Base-by-base conservation (phyloP, 2,113 vertebrate species). In the Addax nasomaculatus region DNA sequence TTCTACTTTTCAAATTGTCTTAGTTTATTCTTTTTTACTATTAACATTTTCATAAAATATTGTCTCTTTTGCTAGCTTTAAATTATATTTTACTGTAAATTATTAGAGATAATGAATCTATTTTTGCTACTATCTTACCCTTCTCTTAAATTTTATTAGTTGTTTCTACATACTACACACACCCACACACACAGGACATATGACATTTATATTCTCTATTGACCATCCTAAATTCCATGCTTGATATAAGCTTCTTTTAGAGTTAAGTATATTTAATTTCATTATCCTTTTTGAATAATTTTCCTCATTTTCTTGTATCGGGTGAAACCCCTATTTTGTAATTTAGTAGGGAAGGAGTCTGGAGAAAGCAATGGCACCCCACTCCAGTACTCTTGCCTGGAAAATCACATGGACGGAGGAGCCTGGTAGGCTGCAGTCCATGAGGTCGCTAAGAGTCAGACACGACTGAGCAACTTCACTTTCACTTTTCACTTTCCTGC, bases 11-110 rank as follows among this genome's bases (percentile, higher is more conserved):
- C 39, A 86, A 49, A 30, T 45, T 78, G n/a, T 17, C 45, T 70
- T 51, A 73, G 33, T 58, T 81, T 70, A 76, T 84, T 43, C 16
- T 55, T 94, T 94, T 96, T 43, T 89, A 29, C 5, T 73, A 16
- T 84, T 58, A 58, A 58, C n/a, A 92, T 43, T 92, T 58, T 60
- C 21, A 58, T 85, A 45, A 86, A 36, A 2, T 29, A 51, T 51
- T 88, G 12, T 51, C 11, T 78, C 7, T 43, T 47, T 47, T 64
- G 13, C 30, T 70, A 49, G 23, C 4, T 43, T n/a, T 51, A 39
- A 70, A 70, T 25, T 27, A 21, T 47, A 90, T 76, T 84, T 64
- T 93, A 43, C 25, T 76, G 27, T 58, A 84, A 39, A 27, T 43
- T 58, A 10, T 49, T 81, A 70, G 6, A 62, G 6, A 16, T 67